Evolutionary conservation across 2,113 vertebrate genomes (phyloP), one percentile per base, ranked within the genome.

Genomic region (Lophotis ruficrista): DNA sequence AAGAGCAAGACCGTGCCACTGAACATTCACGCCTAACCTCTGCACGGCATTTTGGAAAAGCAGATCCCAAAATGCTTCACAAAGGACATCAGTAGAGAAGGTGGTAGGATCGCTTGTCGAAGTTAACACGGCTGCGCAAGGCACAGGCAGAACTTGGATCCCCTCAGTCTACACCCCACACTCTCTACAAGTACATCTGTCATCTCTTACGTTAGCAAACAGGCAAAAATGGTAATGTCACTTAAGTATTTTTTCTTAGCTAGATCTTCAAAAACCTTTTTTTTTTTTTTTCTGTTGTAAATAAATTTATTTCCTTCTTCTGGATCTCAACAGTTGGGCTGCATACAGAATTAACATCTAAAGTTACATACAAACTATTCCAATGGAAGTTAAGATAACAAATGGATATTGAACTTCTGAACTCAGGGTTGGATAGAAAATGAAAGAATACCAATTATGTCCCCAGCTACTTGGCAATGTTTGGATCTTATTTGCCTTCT

Each of bases 91-190:
- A 11, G 31, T 9, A 19, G 5, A 8, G 4, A 24, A 23, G 18
- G 64, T 18, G 14, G 27, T 8, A 18, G 19, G 66, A 30, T 27
- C 6, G 24, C 27, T 11, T 37, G 45, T 8, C 24, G 3, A 1
- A 38, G 61, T 70, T 21, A 35, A 30, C 27, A 8, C 0, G 3
- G 33, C 27, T 30, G 50, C 23, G 35, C 38, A 51, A 31, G 37
- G 66, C 45, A 64, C 9, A 33, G 16, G 16, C 43, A 71, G 78
- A 25, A 35, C 38, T 16, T 9, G 23, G 1, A 4, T 17, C 68
- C 60, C 17, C 51, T 25, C 64, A 9, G 37, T 1, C 21, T 6
- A 4, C 35, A 19, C 11, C 43, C 61, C 22, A 0, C 2, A 25
- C 38, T 23, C 57, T 62, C 28, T 6, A 9, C 53, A 24, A 25